Base-by-base conservation (phyloP, 2,113 vertebrate species). In the Cardinalis cardinalis region DNA sequence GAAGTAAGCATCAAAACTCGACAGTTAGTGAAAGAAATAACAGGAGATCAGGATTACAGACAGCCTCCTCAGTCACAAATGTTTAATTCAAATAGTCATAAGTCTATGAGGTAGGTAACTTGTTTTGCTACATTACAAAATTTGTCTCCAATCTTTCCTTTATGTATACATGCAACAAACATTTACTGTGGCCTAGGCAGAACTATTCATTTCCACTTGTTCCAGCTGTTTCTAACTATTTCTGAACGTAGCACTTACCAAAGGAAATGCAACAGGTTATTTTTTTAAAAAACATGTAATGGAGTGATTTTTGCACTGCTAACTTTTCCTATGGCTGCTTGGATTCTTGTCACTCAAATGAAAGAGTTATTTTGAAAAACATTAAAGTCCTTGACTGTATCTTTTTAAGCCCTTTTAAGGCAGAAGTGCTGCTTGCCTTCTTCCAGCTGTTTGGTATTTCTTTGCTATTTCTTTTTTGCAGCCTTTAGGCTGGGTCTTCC, bases 171-270 rank as follows among this genome's bases (percentile, higher is more conserved):
- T 64, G 53, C 89, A 92, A 76, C 34, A 95, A 95, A 88, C 63
- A 93, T 88, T 93, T 93, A 71, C 66, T 89, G 40, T 92, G 90
- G 92, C 95, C 89, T 83, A 73, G 64, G 76, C 63, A 95, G 93
- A 97, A 92, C 92, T 90, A 81, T 82, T 96, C 31, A 91, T 95
- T 97, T 95, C 41, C 72, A 88, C 71, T 94, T 91, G 73, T 96
- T 92, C 29, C 81, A 90, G 58, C 65, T 94, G 83, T 92, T 96
- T 96, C 86, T 93, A 95, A 85, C 89, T 95, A 77, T 73, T 70
- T 93, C 53, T 78, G 55, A 79, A 80, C 70, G 64, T 65, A 88
- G 46, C 18, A 0, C 94, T 96, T 96, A 94, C 71, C 52, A 87
- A 95, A 93, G 52, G 75, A 94, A 96, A 96, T 60, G 64, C 28